phyloP scores from a whole-genome alignment of 1,140 invertebrate genomes.

The Cydia pomonella region DNA sequence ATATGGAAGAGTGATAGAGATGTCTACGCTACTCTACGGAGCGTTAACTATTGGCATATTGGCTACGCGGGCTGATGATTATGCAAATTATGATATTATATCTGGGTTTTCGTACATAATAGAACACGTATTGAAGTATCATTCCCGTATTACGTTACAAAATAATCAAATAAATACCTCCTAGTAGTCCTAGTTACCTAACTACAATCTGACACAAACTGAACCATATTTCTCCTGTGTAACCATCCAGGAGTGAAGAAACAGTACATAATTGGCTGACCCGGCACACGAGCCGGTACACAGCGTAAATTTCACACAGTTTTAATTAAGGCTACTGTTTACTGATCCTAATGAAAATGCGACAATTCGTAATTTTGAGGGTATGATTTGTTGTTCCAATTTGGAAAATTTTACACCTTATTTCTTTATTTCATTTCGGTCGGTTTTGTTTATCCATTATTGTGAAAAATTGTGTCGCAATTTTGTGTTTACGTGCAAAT shows the following conservation, averaged over 20 bases:
- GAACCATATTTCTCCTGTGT: too few species aligned
- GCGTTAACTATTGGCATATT: too few species aligned
- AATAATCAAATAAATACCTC: too few species aligned
- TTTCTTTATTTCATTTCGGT: constrained; percentile 15
- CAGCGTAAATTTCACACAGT: constrained; percentile 31
- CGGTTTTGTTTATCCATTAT: constrained; percentile 14
- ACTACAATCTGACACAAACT: too few species aligned
- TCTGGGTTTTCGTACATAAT: too few species aligned
- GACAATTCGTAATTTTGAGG: constrained; percentile 32
- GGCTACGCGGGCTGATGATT: too few species aligned
- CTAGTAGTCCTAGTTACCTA: too few species aligned
- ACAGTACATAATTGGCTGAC: constrained; percentile 13
- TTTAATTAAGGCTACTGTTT: constrained; percentile 28
- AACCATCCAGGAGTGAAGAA: neutral
- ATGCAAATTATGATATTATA: too few species aligned
- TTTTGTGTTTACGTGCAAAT: neutral
- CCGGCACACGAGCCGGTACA: constrained; percentile 10
- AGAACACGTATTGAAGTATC: too few species aligned
- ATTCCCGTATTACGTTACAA: too few species aligned
- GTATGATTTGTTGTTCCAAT: constrained; percentile 29
- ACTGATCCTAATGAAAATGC: constrained; percentile 33
- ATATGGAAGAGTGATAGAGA: too few species aligned
- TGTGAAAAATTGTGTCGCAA: constrained; percentile 14
- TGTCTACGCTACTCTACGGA: too few species aligned
- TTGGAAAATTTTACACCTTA: constrained; percentile 24